A percentile compares a stretch with the other conserved stretches of the same genome.
Conservation (phyloP, 2,113 vertebrate genomes). For the Tretioscincus oriximinensis region DNA sequence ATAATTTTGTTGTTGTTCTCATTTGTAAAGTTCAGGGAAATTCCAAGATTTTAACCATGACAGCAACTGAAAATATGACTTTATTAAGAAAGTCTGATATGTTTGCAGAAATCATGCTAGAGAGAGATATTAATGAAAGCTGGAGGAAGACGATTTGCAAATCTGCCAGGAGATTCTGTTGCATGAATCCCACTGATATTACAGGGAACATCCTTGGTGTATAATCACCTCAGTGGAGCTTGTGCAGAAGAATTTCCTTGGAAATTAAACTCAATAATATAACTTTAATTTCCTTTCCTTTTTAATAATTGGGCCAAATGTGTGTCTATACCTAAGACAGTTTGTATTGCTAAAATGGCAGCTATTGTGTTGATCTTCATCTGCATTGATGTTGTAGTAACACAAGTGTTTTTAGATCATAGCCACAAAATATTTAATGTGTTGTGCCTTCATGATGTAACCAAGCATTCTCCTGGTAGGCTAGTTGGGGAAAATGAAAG, state of each 20-base stretch:
- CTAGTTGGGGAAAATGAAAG: constrained; percentile 78
- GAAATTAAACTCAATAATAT: neutral
- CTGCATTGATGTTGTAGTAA: constrained; percentile 79
- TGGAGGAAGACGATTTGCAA: constrained; percentile 46
- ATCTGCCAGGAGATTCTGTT: neutral
- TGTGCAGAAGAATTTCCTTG: neutral
- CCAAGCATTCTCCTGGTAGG: constrained; percentile 83
- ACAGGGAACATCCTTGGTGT: neutral
- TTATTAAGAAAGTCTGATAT: constrained; percentile 45
- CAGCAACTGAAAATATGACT: neutral
- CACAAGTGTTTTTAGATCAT: constrained; percentile 83
- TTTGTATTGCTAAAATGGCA: constrained; percentile 71
- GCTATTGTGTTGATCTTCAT: constrained; percentile 76
- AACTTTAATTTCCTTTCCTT: constrained; percentile 60
- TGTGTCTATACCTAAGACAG: constrained; percentile 77
- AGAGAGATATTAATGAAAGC: constrained; percentile 51
- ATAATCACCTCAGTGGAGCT: neutral
- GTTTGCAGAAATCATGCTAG: constrained; percentile 42
- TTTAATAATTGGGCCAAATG: constrained; percentile 59
- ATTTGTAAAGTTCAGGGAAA: constrained; percentile 49
- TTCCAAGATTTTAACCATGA: neutral
- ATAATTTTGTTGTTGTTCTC: constrained; percentile 36
- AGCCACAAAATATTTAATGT: constrained; percentile 88
- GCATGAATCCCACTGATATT: neutral
- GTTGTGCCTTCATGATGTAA: constrained; percentile 95